Base-by-base conservation (phyloP, 1,140 invertebrate genomes). In the Apocrypta bakeri region DNA sequence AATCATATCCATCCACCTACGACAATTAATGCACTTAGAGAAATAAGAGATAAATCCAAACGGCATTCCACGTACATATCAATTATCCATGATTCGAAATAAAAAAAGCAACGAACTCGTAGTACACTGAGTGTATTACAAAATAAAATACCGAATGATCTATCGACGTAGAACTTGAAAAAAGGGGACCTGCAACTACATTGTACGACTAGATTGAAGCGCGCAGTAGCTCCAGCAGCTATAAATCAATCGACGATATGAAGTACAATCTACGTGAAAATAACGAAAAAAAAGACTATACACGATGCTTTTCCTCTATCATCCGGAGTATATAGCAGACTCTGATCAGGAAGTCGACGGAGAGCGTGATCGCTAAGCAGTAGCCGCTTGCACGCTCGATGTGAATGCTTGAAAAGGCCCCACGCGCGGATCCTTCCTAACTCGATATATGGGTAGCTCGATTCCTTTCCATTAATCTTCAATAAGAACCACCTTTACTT, bases 401-500 rank as follows among this genome's bases (percentile, higher is more conserved):
- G 48, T n/a, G 48, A 71, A 37, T 37, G 68, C 68, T 73, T 73
- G 48, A 42, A 73, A 73, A 73, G 71, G 37, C 72, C 37, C 24
- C 69, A n/a, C 12, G 6, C 17, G 14, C 11, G 14, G 21, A 0
- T 37, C n/a, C n/a, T n/a, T n/a, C n/a, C n/a, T n/a, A n/a, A n/a
- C 14, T 37, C 68, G 17, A 68, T 68, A 68, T 68, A 21, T 17
- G 31, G 14, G 33, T 37, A 11, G 33, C 12, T 12, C 42, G n/a
- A 17, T 6, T 56, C 48, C 25, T 81, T 42, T 24, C 72, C 80
- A 81, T 81, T 81, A 81, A 81, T 81, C 69, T 79, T 82, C 69
- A 74, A 74, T 71, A 64, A 84, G 71, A 68, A 56, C 68, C 31
- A 31, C 66, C 21, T 56, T 21, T 17, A 79, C 78, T 85, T 82